A percentile compares a stretch with the other conserved stretches of the same genome.
Conservation (phyloP, 2,797 vertebrate species). For the Fratercula arctica region DNA sequence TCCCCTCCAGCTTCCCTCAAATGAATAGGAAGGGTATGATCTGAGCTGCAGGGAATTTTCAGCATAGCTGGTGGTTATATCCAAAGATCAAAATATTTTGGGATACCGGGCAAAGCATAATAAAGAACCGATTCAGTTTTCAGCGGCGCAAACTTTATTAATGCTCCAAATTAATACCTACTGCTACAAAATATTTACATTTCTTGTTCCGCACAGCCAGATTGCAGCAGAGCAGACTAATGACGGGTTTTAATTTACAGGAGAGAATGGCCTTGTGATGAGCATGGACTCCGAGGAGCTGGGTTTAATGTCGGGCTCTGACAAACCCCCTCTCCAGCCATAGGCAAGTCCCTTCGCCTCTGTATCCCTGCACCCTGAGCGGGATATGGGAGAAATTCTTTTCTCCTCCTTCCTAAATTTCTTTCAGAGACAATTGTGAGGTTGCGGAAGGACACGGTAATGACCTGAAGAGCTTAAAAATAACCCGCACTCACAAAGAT, state of each 20-base stretch:
- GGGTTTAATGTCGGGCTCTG: neutral
- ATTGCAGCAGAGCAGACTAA: constrained; percentile 19
- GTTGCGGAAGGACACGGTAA: neutral
- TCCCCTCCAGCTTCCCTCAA: neutral
- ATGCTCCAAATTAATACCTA: constrained; percentile 42
- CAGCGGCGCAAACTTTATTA: neutral
- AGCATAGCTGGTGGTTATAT: constrained; percentile 36
- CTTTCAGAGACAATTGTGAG: neutral
- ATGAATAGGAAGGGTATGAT: neutral
- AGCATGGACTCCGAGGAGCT: neutral
- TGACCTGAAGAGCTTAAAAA: neutral
- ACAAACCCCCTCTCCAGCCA: neutral
- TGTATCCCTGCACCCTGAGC: neutral
- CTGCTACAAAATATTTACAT: constrained; percentile 51
- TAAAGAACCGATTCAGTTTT: constrained; percentile 50
- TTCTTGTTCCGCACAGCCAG: neutral
- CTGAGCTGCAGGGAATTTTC: constrained; percentile 44
- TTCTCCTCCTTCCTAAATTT: neutral
- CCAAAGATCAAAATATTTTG: constrained; percentile 44
- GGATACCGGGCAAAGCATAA: neutral
- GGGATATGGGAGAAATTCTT: neutral
- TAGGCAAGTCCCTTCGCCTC: neutral
- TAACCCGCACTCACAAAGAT: neutral
- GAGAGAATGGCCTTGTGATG: neutral
- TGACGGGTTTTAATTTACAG: neutral